Percentiles rank a stretch among this genome's conserved stretches.
These are phyloP conservation scores for Geotrupes spiniger DNA, from an alignment of 2,888 invertebrate species.

Conservation along the genomic window DNA sequence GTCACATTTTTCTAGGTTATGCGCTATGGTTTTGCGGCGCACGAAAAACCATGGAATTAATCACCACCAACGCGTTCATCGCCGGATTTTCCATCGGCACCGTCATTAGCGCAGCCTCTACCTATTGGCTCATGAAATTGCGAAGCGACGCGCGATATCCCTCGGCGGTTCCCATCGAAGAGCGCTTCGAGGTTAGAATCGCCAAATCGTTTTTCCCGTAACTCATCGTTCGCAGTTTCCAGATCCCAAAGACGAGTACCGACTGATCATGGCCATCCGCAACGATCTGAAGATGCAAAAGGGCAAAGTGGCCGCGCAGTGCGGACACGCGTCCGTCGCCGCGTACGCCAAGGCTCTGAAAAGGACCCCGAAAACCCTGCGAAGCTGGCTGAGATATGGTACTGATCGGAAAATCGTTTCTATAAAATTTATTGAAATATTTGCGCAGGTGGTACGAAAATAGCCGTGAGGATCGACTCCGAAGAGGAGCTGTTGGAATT, in stretches of 20 bases:
- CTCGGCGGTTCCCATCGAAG: slow-evolving; percentile 35
- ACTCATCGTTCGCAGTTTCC: slow-evolving; percentile 36
- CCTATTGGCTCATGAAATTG: slow-evolving; percentile 37
- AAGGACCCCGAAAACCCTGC: slow-evolving; percentile 60
- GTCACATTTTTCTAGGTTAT: no score
- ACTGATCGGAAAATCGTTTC: neutral
- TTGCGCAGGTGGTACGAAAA: slow-evolving; percentile 72
- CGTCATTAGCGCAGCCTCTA: slow-evolving; percentile 39
- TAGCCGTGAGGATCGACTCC: slow-evolving; percentile 78
- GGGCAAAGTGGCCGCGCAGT: slow-evolving; percentile 92
- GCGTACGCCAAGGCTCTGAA: slow-evolving; percentile 71
- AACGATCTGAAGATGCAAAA: slow-evolving; percentile 93
- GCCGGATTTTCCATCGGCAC: slow-evolving; percentile 42
- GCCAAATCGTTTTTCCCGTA: no score
- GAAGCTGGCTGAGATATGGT: slow-evolving; percentile 53
- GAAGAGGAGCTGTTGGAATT: slow-evolving; percentile 71
- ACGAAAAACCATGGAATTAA: slow-evolving; percentile 39
- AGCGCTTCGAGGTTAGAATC: slow-evolving; percentile 40
- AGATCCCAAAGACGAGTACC: slow-evolving; percentile 58
- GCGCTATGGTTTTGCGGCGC: no score
- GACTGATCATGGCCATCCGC: slow-evolving; percentile 83
- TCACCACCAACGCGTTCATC: slow-evolving; percentile 35
- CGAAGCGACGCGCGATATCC: slow-evolving; percentile 16
- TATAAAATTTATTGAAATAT: neutral
- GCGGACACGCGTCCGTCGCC: slow-evolving; percentile 90